Evolutionary conservation across 2,888 invertebrate species (phyloP).

Genomic region (Odontocerum albicorne): DNA sequence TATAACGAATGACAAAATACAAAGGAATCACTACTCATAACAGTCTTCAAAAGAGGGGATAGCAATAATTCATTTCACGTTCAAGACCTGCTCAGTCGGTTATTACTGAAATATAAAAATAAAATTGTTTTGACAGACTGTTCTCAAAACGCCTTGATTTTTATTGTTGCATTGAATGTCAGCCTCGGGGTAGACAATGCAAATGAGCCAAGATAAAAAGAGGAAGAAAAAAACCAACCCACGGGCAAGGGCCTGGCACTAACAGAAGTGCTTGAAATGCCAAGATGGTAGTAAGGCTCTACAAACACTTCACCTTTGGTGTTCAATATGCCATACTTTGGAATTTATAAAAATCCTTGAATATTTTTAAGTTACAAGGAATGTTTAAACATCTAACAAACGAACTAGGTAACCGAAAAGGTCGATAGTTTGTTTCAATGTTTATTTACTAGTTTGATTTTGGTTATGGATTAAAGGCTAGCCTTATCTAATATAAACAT

Average conservation of each 20-base stretch:
- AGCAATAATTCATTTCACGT: no score
- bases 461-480: no score
- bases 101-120: no score
- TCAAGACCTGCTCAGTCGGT: no score
- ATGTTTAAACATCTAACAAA: background rate
- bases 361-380: background rate
- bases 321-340: background rate
- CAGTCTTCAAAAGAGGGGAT: no score
- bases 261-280: constrained; percentile 7
- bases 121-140: no score
- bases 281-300: constrained; percentile 1
- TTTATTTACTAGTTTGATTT: no score
- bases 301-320: background rate
- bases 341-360: background rate
- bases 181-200: constrained; percentile 4
- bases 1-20: no score
- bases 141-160: constrained; percentile 3
- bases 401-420: background rate
- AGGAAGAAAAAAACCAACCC: background rate
- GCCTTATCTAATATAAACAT: no score
- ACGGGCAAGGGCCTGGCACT: background rate
- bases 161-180: constrained; percentile 5
- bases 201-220: constrained; percentile 5
- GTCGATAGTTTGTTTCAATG: background rate
- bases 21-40: no score